A percentile compares a stretch with the other conserved stretches of the same genome.
These are phyloP conservation scores for Zootoca vivipara DNA, from an alignment of 2,113 vertebrate genomes.

Conservation along the genomic window DNA sequence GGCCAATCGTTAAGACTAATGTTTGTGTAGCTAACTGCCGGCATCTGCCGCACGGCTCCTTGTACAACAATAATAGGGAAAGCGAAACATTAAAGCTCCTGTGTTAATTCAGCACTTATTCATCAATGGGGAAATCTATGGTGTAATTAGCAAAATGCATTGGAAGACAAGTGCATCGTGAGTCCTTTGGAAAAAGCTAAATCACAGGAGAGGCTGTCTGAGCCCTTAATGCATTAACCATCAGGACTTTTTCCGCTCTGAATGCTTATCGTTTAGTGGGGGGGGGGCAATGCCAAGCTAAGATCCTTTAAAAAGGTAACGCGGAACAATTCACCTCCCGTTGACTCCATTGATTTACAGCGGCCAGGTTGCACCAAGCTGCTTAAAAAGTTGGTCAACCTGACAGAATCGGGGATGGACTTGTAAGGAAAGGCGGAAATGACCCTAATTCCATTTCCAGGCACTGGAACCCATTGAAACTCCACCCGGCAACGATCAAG, in stretches of 20 bases:
- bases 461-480: too few relatives aligned
- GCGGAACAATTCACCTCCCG: slow-evolving; percentile 45
- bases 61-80: slow-evolving; percentile 88
- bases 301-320: slow-evolving; percentile 63
- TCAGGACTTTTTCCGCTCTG: slow-evolving; percentile 76
- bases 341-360: slow-evolving; percentile 13
- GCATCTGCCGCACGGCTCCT: slow-evolving; percentile 80
- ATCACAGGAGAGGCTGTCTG: slow-evolving; percentile 73
- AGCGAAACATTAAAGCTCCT: slow-evolving; percentile 84
- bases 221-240: slow-evolving; percentile 78
- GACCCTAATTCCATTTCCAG: slow-evolving; percentile 25
- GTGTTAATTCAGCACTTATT: slow-evolving; percentile 90
- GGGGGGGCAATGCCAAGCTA: slow-evolving; percentile 74
- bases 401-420: slow-evolving; percentile 22
- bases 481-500: too few relatives aligned
- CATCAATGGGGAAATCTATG: slow-evolving; percentile 92
- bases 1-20: slow-evolving; percentile 97
- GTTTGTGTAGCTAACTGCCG: slow-evolving; percentile 98
- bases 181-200: slow-evolving; percentile 78
- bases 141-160: slow-evolving; percentile 87
- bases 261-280: slow-evolving; percentile 77
- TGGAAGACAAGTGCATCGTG: slow-evolving; percentile 64
- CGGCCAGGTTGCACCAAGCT: slow-evolving; percentile 5
- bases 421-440: not conserved
- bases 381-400: slow-evolving; percentile 54